phyloP scores from a whole-genome alignment of 1,140 invertebrate genomes.

The Euwallacea similis region DNA sequence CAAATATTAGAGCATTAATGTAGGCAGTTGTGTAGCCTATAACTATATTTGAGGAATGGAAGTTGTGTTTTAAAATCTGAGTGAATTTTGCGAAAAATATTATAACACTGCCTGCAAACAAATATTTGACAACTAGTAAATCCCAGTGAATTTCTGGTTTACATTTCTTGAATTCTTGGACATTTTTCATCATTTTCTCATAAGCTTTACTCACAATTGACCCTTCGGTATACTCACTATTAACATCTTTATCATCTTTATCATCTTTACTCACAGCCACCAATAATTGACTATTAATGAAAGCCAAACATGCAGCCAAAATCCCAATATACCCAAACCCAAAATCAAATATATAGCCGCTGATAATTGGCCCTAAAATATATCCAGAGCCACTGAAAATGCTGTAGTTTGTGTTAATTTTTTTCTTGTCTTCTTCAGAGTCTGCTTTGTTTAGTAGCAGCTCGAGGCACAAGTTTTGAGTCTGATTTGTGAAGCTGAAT shows the following conservation, averaged over 20 bases:
- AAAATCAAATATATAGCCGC: conserved; percentile 35
- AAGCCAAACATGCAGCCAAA: conserved; percentile 25
- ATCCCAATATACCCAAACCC: conserved; percentile 31
- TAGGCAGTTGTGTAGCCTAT: conserved; percentile 34
- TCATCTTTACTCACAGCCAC: conserved; percentile 19
- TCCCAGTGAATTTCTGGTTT: conserved; percentile 32
- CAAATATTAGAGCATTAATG: conserved; percentile 31
- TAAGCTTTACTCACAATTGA: conserved; percentile 21
- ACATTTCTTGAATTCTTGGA: conserved; percentile 19
- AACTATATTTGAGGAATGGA: conserved; percentile 7
- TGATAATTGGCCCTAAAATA: conserved; percentile 36
- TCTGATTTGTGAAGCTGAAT: conserved; percentile 34
- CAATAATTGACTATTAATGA: conserved; percentile 20
- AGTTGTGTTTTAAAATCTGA: conserved; percentile 35
- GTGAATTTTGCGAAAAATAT: conserved; percentile 38
- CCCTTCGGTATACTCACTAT: conserved; percentile 22
- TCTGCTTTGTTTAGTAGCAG: conserved; percentile 24
- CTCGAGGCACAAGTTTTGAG: conserved; percentile 25
- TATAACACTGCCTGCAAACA: conserved; percentile 24
- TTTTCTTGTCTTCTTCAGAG: conserved; percentile 24
- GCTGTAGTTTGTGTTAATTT: conserved; percentile 17
- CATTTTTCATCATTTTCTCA: conserved; percentile 12
- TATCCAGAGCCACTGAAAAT: conserved; percentile 35
- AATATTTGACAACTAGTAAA: conserved; percentile 31
- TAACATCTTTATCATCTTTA: conserved; percentile 8